Conservation (phyloP, 2,797 vertebrate species). For the Gallinago stenura region DNA sequence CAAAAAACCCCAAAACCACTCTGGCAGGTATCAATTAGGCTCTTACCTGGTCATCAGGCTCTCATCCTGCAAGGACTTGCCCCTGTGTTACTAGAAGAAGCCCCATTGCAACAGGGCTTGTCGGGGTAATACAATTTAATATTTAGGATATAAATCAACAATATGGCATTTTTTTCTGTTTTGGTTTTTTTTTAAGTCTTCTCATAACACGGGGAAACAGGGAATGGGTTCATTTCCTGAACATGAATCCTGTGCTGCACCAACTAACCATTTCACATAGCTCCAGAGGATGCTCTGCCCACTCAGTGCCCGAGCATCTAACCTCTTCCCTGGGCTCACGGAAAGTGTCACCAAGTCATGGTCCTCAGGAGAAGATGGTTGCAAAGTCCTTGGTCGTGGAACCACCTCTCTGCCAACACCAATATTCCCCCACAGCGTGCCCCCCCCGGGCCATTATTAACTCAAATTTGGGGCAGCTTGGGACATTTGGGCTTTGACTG, state of each 20-base stretch:
- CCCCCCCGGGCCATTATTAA: background rate
- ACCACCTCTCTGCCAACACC: background rate
- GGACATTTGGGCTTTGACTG: background rate
- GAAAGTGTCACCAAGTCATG: rapidly evolving
- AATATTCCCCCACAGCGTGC: rapidly evolving
- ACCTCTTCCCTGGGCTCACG: background rate
- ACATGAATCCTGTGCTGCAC: background rate
- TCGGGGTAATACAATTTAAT: background rate
- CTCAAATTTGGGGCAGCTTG: background rate
- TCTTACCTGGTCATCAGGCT: background rate
- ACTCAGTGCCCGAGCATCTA: rapidly evolving
- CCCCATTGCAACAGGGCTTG: background rate
- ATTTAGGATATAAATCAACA: background rate
- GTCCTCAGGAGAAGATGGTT: background rate
- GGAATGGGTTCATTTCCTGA: background rate
- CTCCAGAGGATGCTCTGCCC: background rate
- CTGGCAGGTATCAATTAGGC: background rate
- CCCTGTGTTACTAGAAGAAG: background rate
- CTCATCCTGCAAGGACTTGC: background rate
- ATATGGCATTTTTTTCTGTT: background rate
- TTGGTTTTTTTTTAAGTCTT: background rate
- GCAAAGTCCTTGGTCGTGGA: background rate
- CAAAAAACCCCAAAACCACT: background rate
- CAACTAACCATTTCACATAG: rapidly evolving
- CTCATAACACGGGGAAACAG: background rate